Percentiles rank a stretch among this genome's conserved stretches.
Evolutionary conservation across 2,888 invertebrate species (phyloP).

Genomic region (Ophioninae sp.): DNA sequence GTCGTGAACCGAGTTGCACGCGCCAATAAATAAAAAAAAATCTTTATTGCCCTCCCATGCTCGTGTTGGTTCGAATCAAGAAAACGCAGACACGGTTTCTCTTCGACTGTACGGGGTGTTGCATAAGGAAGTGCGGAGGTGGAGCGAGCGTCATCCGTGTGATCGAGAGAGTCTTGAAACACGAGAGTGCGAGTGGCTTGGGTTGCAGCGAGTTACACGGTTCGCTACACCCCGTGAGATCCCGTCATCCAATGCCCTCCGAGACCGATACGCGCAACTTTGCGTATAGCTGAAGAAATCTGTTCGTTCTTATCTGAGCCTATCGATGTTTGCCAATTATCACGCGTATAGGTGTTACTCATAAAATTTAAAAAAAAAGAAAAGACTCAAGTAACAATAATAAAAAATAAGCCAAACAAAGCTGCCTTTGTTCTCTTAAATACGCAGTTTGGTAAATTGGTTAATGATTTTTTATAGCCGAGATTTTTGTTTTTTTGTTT

Average conservation of each 20-base stretch:
- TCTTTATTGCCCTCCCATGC: not conserved
- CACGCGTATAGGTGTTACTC: too few species aligned
- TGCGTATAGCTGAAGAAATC: not conserved
- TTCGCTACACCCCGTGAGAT: slow-evolving; percentile 77
- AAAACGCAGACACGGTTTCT: slow-evolving; percentile 41
- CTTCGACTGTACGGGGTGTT: slow-evolving; percentile 41
- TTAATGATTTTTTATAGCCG: too few species aligned
- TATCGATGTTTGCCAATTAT: too few species aligned
- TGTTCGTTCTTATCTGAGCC: too few species aligned
- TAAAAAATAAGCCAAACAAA: too few species aligned
- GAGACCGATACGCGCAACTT: slow-evolving; percentile 15
- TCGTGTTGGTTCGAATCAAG: slow-evolving; percentile 12
- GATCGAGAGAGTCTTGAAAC: slow-evolving; percentile 62
- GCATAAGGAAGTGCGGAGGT: slow-evolving; percentile 50
- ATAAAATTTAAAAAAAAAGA: too few species aligned
- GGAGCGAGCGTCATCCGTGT: slow-evolving; percentile 45
- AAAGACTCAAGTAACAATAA: too few species aligned
- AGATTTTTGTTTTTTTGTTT: too few species aligned
- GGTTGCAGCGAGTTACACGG: slow-evolving; percentile 79
- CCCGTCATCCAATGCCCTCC: slow-evolving; percentile 68
- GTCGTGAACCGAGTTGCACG: too few species aligned
- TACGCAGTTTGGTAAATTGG: too few species aligned
- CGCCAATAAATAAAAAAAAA: not conserved
- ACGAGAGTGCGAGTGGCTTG: slow-evolving; percentile 75
- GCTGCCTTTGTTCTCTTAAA: too few species aligned